phyloP scores from a whole-genome alignment of 2,797 vertebrate genomes.

The Periparus ater region DNA sequence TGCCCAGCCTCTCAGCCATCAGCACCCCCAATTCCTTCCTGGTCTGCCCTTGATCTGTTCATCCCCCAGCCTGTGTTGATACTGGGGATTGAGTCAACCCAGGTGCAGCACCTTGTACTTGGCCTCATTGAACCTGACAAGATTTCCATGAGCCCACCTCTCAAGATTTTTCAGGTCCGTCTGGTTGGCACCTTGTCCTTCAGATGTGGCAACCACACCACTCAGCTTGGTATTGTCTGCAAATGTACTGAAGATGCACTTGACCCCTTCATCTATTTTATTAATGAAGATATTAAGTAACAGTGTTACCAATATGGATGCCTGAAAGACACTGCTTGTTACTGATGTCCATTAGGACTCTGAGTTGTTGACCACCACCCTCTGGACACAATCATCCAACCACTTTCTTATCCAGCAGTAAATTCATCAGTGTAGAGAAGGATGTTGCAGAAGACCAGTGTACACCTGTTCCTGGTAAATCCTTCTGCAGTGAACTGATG shows the following conservation, averaged over 20 bases:
- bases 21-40: neutral
- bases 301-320: accelerated
- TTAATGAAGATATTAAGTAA: neutral
- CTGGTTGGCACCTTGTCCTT: neutral
- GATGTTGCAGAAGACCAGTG: too few relatives aligned
- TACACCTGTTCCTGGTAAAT: neutral
- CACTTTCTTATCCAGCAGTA: neutral
- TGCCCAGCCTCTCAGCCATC: neutral
- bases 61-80: neutral
- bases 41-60: neutral
- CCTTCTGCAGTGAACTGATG: neutral
- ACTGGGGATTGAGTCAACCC: neutral
- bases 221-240: neutral
- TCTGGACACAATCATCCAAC: neutral
- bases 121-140: neutral
- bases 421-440: neutral
- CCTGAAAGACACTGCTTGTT: neutral
- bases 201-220: neutral
- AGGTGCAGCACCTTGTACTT: neutral
- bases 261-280: accelerated
- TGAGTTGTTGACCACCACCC: neutral
- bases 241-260: neutral
- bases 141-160: too few relatives aligned
- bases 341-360: neutral
- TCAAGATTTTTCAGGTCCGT: neutral